Evolutionary conservation across 2,888 invertebrate genomes (phyloP).

Genomic region (Ochropacha duplaris): DNA sequence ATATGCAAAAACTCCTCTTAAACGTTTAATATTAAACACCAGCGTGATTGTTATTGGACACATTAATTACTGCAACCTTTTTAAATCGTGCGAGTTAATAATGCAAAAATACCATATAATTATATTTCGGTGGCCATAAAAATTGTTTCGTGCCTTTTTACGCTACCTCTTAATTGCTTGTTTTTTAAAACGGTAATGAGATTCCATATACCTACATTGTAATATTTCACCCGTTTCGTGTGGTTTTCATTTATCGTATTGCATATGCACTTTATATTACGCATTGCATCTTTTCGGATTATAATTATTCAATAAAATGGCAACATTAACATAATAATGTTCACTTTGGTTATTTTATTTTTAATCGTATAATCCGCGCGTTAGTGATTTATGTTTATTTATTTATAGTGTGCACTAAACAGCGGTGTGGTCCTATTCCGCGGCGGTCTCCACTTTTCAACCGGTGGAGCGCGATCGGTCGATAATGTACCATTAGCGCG

Average conservation of each 20-base stretch:
- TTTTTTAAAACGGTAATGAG: conserved; percentile 42
- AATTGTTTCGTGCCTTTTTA: conserved; percentile 45
- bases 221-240: conserved; percentile 31
- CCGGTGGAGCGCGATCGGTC: conserved; percentile 68
- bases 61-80: conserved; percentile 76
- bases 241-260: conserved; percentile 27
- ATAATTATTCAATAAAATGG: background rate
- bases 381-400: conserved; percentile 52
- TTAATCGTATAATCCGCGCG: conserved; percentile 8
- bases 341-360: background rate
- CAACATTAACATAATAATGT: background rate
- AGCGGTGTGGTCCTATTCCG: conserved; percentile 72
- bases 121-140: conserved; percentile 58
- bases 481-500: conserved; percentile 83
- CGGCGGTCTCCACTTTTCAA: conserved; percentile 76
- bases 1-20: conserved; percentile 59
- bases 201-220: conserved; percentile 35
- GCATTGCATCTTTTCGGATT: background rate
- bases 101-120: conserved; percentile 62
- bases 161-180: conserved; percentile 47
- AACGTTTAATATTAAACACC: conserved; percentile 57
- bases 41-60: conserved; percentile 63
- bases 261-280: conserved; percentile 1
- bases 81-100: conserved; percentile 59
- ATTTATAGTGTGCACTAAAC: conserved; percentile 70